Conservation (phyloP, 2,113 vertebrate species). For the Uria lomvia region DNA sequence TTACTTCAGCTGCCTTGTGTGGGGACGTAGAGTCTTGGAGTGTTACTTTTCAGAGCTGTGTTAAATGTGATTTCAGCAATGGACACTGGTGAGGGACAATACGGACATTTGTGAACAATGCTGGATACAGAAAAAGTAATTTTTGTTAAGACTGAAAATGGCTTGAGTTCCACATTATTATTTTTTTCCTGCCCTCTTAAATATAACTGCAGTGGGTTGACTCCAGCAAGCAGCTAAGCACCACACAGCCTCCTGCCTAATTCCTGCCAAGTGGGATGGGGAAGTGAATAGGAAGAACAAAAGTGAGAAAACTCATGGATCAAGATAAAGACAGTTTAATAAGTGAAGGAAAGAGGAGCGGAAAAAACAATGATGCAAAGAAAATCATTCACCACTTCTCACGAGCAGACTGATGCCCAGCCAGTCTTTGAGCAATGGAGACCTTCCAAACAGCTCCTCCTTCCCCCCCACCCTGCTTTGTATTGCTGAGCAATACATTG, state of each 20-base stretch:
- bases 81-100: neutral
- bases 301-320: neutral
- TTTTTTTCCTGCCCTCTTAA: neutral
- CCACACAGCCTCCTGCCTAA: neutral
- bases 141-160: neutral
- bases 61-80: neutral
- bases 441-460: neutral
- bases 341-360: neutral
- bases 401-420: neutral
- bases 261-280: neutral
- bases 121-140: neutral
- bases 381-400: neutral
- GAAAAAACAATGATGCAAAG: neutral
- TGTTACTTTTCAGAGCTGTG: neutral
- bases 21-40: neutral
- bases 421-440: neutral
- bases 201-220: neutral
- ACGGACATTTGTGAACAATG: neutral
- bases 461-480: neutral
- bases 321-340: neutral
- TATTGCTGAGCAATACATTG: neutral
- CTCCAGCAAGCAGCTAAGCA: neutral
- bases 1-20: neutral
- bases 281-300: neutral
- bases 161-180: neutral